A percentile compares a stretch with the other conserved stretches of the same genome.
Evolutionary conservation across 2,113 vertebrate species (phyloP).

Genomic region (Sceloporus tristichus): DNA sequence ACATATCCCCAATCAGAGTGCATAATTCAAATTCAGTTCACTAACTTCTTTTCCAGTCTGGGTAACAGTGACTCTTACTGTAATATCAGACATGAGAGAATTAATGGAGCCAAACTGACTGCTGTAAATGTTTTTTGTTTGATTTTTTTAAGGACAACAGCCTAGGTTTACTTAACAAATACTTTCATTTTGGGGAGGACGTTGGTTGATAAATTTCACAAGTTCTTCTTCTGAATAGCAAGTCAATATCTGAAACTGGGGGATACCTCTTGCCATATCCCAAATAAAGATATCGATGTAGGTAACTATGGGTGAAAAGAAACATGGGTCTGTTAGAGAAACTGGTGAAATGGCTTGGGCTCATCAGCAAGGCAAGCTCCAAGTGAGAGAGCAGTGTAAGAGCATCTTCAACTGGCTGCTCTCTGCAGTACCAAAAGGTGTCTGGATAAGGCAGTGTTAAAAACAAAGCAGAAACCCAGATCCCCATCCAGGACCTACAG

Average conservation of each 20-base stretch:
- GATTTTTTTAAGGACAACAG: background rate
- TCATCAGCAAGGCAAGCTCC: no score
- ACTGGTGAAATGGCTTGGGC: no score
- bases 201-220: background rate
- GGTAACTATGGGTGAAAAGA: no score
- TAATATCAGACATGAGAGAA: background rate
- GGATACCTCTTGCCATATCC: no score
- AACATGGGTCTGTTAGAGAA: no score
- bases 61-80: background rate
- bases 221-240: background rate
- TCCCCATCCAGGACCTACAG: no score
- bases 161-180: background rate
- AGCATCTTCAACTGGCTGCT: no score
- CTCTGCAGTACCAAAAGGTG: no score
- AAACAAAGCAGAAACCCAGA: no score
- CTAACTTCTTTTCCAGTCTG: background rate
- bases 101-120: background rate
- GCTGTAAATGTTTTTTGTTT: background rate
- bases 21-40: background rate
- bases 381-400: no score
- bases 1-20: slow-evolving; percentile 12
- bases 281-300: no score
- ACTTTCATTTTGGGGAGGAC: background rate
- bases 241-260: background rate
- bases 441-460: no score